Evolutionary conservation across 2,888 invertebrate genomes (phyloP).

Genomic region (Agrotis puta): DNA sequence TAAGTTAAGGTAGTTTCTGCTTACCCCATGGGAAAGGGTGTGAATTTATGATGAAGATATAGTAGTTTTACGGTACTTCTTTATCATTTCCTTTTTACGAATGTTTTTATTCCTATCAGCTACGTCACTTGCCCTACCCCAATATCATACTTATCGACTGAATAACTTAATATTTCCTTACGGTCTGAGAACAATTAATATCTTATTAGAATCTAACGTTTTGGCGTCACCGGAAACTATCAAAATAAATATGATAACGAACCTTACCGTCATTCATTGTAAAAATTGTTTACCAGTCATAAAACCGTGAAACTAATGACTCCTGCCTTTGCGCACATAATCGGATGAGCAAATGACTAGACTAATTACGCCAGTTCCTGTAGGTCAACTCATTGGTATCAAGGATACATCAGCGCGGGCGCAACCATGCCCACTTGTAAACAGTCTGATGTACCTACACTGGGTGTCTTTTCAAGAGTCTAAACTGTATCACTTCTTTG

Average conservation of each 20-base stretch:
- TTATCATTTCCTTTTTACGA: slow-evolving; percentile 4
- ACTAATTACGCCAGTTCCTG: slow-evolving; percentile 83
- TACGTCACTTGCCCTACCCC: background rate
- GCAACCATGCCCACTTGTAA: slow-evolving; percentile 42
- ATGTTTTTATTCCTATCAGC: slow-evolving; percentile 1
- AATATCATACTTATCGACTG: slow-evolving; percentile 8
- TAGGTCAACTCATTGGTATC: slow-evolving; percentile 81
- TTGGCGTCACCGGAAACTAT: slow-evolving; percentile 14
- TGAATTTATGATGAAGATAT: too few species aligned
- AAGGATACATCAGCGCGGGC: slow-evolving; percentile 69
- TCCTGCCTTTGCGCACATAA: slow-evolving; percentile 49
- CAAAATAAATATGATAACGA: slow-evolving; percentile 18
- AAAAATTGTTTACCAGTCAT: slow-evolving; percentile 26
- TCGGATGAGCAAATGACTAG: slow-evolving; percentile 72
- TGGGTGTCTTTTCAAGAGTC: too few species aligned
- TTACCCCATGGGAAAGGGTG: too few species aligned
- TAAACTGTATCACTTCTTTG: slow-evolving; percentile 6
- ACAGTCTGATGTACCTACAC: background rate
- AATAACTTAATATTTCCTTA: background rate
- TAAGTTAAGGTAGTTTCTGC: too few species aligned
- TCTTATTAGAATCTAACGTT: background rate
- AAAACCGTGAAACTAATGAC: slow-evolving; percentile 33
- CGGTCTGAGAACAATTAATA: slow-evolving; percentile 10
- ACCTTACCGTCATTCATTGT: slow-evolving; percentile 3
- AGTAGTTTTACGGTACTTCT: background rate